Evolutionary conservation across 92 coral and sea anemone species (phyloP), one percentile per base, ranked within the genome.

Genomic region (Chrysogorgia sp.): DNA sequence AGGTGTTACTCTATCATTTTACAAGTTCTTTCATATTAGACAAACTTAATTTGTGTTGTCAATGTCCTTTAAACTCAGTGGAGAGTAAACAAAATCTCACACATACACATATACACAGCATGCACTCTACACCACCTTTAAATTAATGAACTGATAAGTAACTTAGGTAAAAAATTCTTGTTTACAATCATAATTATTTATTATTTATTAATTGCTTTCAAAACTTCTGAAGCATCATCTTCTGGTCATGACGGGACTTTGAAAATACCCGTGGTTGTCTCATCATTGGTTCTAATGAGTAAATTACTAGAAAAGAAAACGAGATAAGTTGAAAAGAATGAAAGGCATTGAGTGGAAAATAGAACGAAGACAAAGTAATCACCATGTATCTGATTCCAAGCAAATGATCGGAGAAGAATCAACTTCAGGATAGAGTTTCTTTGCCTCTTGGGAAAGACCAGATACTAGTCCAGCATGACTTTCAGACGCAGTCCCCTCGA

Each of bases 331-430:
- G 19, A 31, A 41, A 0, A 37, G 1, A 72, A 23, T 55, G 14
- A 49, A 47, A 47, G 53, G n/a, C n/a, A 6, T 47, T 50, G 2
- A 43, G 49, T 17, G 17, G 40, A 71, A 21, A 50, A 5, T 2
- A 47, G 0, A 33, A 15, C 2, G 52, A 76, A 45, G 9, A 61
- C 33, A 37, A 57, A 21, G 12, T 8, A 67, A 92, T 50, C 67
- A 93, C 98, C 96, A 93, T 19, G 98, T 96, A 83, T 93, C 98
- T 48, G 98, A 93, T 63, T 93, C 98, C 49, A 93, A 75, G 69
- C 96, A 89, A 45, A 93, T 82, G 26, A 93, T 89, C 1, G 97
- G 97, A 17, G 91, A 85, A 17, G 86, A 75, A 45, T 87, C 92
- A 43, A 74, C 58, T 33, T 84, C 89, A 33, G 98, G 98, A 58